Evolutionary conservation across 2,113 vertebrate genomes (phyloP).

Genomic region (Aix galericulata): DNA sequence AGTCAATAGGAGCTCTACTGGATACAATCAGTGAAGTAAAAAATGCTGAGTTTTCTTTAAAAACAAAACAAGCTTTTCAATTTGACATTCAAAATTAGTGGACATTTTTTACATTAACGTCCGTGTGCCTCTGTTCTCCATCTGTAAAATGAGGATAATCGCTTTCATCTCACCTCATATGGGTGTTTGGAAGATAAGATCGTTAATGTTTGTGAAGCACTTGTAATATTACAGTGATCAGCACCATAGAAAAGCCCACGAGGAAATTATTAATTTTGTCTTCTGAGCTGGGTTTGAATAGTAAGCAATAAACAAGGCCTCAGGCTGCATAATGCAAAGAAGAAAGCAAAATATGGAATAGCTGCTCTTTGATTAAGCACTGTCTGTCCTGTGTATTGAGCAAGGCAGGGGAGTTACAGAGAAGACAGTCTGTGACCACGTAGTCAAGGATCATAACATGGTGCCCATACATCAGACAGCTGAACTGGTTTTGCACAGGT

Average conservation of each 20-base stretch:
- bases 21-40: not conserved
- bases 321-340: conserved; percentile 9
- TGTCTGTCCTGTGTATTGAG: conserved; percentile 13
- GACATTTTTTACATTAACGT: conserved; percentile 15
- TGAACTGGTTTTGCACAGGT: not conserved
- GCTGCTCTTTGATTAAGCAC: conserved; percentile 43
- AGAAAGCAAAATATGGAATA: conserved; percentile 34
- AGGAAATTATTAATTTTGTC: conserved; percentile 71
- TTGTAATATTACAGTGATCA: conserved; percentile 53
- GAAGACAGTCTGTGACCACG: not conserved
- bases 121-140: not conserved
- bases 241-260: conserved; percentile 48
- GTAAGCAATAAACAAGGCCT: conserved; percentile 61
- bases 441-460: not conserved
- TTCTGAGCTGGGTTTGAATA: conserved; percentile 52
- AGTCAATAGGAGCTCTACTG: not conserved
- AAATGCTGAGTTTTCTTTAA: not conserved
- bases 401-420: not conserved
- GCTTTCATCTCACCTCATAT: conserved; percentile 30
- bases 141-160: conserved; percentile 44
- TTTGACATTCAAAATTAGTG: conserved; percentile 44
- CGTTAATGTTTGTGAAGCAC: conserved; percentile 40
- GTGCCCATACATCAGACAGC: not conserved
- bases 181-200: conserved; percentile 52
- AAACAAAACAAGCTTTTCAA: conserved; percentile 37